A percentile compares a stretch with the other conserved stretches of the same genome.
phyloP scores from a whole-genome alignment of 2,113 vertebrate genomes.

The Syrrhaptes paradoxus region DNA sequence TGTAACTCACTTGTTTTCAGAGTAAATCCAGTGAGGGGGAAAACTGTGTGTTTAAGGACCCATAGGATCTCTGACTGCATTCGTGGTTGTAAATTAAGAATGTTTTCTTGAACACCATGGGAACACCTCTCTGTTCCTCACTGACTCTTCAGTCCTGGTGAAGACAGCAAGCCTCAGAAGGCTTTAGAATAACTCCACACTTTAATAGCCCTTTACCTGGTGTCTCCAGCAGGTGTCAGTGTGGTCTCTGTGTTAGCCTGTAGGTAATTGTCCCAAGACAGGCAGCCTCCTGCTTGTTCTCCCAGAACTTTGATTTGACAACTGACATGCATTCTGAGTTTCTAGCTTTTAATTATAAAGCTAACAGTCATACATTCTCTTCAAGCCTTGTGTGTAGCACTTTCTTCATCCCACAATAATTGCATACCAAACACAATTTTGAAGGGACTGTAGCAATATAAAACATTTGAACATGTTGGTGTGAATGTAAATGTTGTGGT shows the following conservation, averaged over 20 bases:
- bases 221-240: constrained; percentile 27
- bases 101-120: background rate
- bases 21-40: background rate
- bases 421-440: background rate
- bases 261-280: background rate
- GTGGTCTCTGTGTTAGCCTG: background rate
- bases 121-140: background rate
- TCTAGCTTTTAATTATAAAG: background rate
- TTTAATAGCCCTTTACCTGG: background rate
- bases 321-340: background rate
- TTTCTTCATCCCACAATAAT: background rate
- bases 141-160: background rate
- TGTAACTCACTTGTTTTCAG: background rate
- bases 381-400: background rate
- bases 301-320: background rate
- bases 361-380: background rate
- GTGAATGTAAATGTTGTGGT: background rate
- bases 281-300: background rate
- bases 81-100: background rate
- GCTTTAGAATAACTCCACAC: background rate
- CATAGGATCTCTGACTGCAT: background rate
- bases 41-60: background rate
- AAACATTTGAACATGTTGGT: background rate
- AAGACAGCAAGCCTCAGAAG: background rate
- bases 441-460: background rate